Percentiles rank a stretch among this genome's conserved stretches.
Evolutionary conservation across 2,797 vertebrate genomes (phyloP).

Genomic region (Carduelis carduelis): DNA sequence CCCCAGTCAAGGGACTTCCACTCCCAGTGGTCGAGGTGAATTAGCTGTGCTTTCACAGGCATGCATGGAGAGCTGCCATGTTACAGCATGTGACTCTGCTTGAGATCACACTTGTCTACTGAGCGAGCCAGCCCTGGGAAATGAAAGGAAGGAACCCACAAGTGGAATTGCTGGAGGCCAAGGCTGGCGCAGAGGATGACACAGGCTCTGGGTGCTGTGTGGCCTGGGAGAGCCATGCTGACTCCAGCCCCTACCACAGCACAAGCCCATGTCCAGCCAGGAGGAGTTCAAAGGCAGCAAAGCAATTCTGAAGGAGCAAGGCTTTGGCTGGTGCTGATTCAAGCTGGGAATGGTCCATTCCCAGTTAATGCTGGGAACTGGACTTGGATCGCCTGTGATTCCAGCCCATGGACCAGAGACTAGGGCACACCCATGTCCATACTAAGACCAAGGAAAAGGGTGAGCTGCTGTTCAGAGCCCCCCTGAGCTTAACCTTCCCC

Average conservation of each 20-base stretch:
- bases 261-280: background rate
- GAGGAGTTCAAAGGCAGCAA: slow-evolving; percentile 12
- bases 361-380: background rate
- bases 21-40: background rate
- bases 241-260: slow-evolving; percentile 10
- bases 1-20: background rate
- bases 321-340: background rate
- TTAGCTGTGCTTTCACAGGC: background rate
- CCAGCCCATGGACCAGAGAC: background rate
- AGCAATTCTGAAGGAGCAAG: background rate
- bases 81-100: background rate
- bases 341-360: background rate
- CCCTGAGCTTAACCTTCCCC: background rate
- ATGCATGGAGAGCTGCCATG: background rate
- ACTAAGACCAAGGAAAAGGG: background rate
- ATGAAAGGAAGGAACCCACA: slow-evolving; percentile 16
- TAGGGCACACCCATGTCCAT: accelerated
- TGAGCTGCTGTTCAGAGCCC: background rate
- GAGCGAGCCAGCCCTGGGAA: background rate
- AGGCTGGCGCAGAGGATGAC: background rate
- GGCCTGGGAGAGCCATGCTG: background rate
- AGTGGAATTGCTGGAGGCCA: background rate
- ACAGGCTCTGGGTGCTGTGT: background rate
- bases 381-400: accelerated
- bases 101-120: background rate